Evolutionary conservation across 2,888 invertebrate genomes (phyloP).

Genomic region (Pharmacophagus antenor): DNA sequence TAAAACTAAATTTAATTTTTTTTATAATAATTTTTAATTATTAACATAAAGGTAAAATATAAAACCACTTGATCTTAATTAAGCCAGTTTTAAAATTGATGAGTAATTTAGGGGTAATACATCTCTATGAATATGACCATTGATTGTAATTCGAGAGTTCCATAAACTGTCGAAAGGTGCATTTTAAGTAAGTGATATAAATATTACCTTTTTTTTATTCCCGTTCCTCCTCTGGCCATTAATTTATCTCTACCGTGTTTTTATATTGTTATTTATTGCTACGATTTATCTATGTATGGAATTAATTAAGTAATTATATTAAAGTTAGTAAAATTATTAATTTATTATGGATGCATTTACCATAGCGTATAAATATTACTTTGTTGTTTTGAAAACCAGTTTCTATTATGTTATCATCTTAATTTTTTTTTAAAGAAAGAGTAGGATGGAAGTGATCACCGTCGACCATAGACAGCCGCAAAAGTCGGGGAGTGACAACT

Average conservation of each 20-base stretch:
- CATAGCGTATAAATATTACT: background rate
- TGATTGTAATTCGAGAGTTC: conserved; percentile 6
- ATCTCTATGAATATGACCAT: conserved; percentile 4
- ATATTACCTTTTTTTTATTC: conserved; percentile 11
- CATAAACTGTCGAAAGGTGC: conserved; percentile 16
- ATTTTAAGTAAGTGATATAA: conserved; percentile 21
- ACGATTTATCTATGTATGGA: background rate
- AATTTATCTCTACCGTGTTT: conserved; percentile 17
- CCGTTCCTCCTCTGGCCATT: conserved; percentile 7
- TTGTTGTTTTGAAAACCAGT: background rate
- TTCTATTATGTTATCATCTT: too few relatives aligned
- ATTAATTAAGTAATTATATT: conserved; percentile 12
- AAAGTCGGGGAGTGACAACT: too few relatives aligned
- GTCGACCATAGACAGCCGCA: too few relatives aligned
- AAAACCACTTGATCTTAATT: background rate
- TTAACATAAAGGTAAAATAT: too few relatives aligned
- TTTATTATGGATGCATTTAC: too few relatives aligned
- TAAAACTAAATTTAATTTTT: too few relatives aligned
- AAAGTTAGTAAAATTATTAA: background rate
- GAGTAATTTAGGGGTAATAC: conserved; percentile 1
- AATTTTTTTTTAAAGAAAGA: too few relatives aligned
- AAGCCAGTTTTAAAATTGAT: background rate
- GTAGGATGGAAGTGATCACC: too few relatives aligned
- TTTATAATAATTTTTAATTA: too few relatives aligned
- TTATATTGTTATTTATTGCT: conserved; percentile 17